These are phyloP conservation scores for Pseudachorutes palmiensis DNA, from an alignment of 1,140 invertebrate genomes.

Conservation along the genomic window DNA sequence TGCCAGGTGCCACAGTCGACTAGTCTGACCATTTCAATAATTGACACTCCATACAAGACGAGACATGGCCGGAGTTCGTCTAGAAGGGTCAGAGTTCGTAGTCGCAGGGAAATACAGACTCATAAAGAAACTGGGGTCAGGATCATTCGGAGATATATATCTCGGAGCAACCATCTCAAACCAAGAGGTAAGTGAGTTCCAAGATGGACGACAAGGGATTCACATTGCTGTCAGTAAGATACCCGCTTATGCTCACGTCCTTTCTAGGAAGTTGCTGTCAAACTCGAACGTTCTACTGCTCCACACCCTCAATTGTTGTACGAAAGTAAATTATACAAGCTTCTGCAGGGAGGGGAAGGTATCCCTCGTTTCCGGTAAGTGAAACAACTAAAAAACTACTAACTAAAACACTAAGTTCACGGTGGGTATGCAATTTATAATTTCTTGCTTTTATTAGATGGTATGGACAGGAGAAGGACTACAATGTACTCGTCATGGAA, in stretches of 20 bases:
- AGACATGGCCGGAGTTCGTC: conserved; percentile 38
- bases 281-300: conserved; percentile 84
- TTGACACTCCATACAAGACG: no score
- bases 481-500: conserved; percentile 96
- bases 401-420: no score
- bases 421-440: no score
- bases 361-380: conserved; percentile 85
- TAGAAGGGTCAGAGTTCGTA: conserved; percentile 59
- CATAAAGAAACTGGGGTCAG: conserved; percentile 93
- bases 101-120: conserved; percentile 89
- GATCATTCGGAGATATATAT: conserved; percentile 98
- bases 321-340: conserved; percentile 88
- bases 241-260: no score
- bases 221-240: no score
- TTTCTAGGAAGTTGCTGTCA: conserved; percentile 87
- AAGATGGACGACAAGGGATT: no score
- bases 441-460: conserved; percentile 46
- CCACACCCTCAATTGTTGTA: conserved; percentile 91
- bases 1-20: no score
- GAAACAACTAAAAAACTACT: not conserved
- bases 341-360: conserved; percentile 87
- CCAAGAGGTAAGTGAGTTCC: conserved; percentile 81
- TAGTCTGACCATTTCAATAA: no score
- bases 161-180: conserved; percentile 90
- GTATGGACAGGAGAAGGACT: conserved; percentile 85